Conservation (phyloP, 2,113 vertebrate species). For the Elaphurus davidianus region DNA sequence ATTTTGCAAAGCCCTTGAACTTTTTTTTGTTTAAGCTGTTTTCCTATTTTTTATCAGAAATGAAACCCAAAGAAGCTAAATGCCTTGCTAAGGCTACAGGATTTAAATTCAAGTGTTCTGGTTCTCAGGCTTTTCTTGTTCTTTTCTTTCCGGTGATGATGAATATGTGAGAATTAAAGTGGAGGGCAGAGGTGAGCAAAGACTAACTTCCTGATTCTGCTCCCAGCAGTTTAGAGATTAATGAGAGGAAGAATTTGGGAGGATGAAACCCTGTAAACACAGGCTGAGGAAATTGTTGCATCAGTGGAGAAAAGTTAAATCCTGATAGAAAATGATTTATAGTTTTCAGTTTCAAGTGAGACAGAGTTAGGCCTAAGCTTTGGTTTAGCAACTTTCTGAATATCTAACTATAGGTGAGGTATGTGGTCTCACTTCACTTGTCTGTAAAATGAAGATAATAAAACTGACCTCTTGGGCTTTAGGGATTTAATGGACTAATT, state of each 20-base stretch:
- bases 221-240: not conserved
- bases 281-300: not conserved
- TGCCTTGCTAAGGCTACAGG: not conserved
- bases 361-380: not conserved
- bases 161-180: not conserved
- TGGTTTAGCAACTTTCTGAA: not conserved
- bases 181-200: not conserved
- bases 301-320: not conserved
- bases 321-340: not conserved
- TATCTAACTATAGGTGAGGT: not conserved
- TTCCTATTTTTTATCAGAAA: not conserved
- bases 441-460: conserved; percentile 7
- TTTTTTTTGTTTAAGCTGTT: not conserved
- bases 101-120: not conserved
- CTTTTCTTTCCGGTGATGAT: not conserved
- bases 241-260: not conserved
- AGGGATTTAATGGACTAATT: not conserved
- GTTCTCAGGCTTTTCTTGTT: not conserved
- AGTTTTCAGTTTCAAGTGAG: not conserved
- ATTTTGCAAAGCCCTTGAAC: not conserved
- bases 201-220: not conserved
- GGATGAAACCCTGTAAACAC: not conserved
- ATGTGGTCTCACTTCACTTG: not conserved
- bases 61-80: not conserved
- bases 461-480: not conserved